phyloP scores from a whole-genome alignment of 1,140 invertebrate species.

The Drosophila prosaltans region DNA sequence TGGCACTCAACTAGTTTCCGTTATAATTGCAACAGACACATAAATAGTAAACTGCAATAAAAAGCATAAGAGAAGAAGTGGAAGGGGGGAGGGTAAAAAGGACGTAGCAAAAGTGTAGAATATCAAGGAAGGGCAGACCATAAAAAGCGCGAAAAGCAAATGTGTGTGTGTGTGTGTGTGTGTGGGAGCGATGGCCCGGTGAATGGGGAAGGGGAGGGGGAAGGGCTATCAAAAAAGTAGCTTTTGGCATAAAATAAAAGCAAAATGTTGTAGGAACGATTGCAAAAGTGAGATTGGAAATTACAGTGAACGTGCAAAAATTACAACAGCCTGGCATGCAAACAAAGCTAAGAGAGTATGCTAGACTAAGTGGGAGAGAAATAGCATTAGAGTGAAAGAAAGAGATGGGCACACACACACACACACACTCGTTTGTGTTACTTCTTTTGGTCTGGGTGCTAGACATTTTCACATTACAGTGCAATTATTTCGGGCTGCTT shows the following conservation, averaged over 20 bases:
- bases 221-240: slow-evolving; percentile 67
- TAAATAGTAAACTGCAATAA: slow-evolving; percentile 81
- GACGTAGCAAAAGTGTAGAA: neutral
- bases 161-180: neutral
- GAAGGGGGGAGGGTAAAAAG: neutral
- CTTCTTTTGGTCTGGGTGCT: slow-evolving; percentile 46
- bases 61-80: slow-evolving; percentile 28
- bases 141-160: slow-evolving; percentile 22
- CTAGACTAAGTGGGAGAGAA: neutral
- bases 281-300: slow-evolving; percentile 80
- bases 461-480: slow-evolving; percentile 82
- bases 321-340: slow-evolving; percentile 72
- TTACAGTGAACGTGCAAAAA: slow-evolving; percentile 81
- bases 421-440: neutral
- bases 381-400: neutral
- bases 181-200: neutral
- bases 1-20: slow-evolving; percentile 77
- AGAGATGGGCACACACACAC: neutral
- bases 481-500: slow-evolving; percentile 82
- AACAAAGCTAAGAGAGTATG: slow-evolving; percentile 28
- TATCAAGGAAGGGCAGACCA: slow-evolving; percentile 6
- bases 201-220: slow-evolving; percentile 17
- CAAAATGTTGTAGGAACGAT: slow-evolving; percentile 81
- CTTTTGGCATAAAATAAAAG: slow-evolving; percentile 79
- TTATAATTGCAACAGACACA: slow-evolving; percentile 83